A percentile compares a stretch with the other conserved stretches of the same genome.
Conservation (phyloP, 1,140 invertebrate genomes). For the Tenebrio molitor region DNA sequence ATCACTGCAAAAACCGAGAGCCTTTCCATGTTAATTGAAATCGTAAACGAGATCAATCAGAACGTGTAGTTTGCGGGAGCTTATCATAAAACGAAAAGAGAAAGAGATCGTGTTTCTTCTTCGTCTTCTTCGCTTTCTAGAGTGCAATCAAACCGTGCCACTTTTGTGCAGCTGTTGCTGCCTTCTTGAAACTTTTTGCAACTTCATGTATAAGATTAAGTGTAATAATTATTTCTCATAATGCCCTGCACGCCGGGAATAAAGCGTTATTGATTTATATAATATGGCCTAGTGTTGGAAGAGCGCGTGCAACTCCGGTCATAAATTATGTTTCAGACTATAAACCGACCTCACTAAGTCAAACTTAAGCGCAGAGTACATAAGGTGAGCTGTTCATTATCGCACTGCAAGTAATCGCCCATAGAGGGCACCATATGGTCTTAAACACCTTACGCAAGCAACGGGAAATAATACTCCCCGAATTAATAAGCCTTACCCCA, state of each 20-base stretch:
- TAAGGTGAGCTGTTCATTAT: constrained; percentile 55
- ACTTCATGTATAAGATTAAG: constrained; percentile 18
- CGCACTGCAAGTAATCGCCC: constrained; percentile 47
- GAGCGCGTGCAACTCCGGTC: constrained; percentile 19
- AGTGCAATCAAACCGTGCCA: too few species aligned
- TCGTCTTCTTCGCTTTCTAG: not conserved
- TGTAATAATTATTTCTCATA: constrained; percentile 25
- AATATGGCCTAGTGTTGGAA: constrained; percentile 29
- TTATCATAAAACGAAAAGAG: not conserved
- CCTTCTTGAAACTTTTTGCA: constrained; percentile 2
- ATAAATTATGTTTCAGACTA: constrained; percentile 48
- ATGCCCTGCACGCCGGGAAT: constrained; percentile 1
- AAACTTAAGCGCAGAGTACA: constrained; percentile 50
- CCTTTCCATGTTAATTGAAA: constrained; percentile 30
- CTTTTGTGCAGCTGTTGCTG: constrained; percentile 26
- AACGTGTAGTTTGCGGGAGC: constrained; percentile 10
- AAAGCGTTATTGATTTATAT: constrained; percentile 40
- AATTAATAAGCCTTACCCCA: constrained; percentile 48
- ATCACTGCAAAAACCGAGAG: constrained; percentile 8
- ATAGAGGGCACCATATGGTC: constrained; percentile 51
- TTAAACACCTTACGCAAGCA: constrained; percentile 31
- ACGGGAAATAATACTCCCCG: constrained; percentile 29
- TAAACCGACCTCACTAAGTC: constrained; percentile 52
- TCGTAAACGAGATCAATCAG: constrained; percentile 24
- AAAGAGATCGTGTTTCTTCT: not conserved